phyloP scores from a whole-genome alignment of 2,888 invertebrate species.

The Itoplectis maculator region DNA sequence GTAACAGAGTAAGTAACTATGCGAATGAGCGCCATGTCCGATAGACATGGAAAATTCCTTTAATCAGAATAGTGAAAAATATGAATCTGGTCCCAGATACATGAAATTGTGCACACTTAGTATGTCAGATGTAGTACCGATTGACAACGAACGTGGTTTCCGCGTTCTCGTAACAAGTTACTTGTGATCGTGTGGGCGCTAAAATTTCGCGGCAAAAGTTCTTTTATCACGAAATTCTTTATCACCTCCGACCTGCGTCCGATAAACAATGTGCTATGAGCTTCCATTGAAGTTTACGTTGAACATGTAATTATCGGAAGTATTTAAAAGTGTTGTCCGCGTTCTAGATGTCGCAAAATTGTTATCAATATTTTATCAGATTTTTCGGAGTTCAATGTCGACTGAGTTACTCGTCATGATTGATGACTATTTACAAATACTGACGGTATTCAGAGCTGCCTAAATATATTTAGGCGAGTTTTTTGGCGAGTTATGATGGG shows the following conservation, averaged over 20 bases:
- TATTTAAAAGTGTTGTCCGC: not conserved
- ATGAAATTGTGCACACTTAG: not conserved
- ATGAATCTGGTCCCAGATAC: conserved; percentile 20
- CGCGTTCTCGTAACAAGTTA: not conserved
- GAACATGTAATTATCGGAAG: not conserved
- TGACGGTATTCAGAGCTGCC: not conserved
- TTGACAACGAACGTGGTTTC: not conserved
- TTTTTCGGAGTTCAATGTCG: conserved; percentile 57
- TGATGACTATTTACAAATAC: not conserved
- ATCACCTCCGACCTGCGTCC: not conserved
- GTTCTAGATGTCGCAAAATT: conserved; percentile 1
- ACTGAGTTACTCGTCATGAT: not conserved
- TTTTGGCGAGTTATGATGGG: not conserved
- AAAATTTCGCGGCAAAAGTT: not conserved
- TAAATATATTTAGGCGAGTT: too few relatives aligned
- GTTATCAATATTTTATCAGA: conserved; percentile 30
- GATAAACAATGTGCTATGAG: not conserved
- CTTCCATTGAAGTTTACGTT: not conserved
- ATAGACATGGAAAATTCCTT: not conserved
- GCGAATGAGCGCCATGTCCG: not conserved
- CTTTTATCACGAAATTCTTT: not conserved
- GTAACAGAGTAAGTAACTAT: conserved; percentile 84
- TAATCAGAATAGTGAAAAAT: not conserved
- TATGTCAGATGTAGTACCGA: conserved; percentile 29
- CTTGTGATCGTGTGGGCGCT: not conserved